A percentile compares a stretch with the other conserved stretches of the same genome.
Evolutionary conservation across 2,797 vertebrate species (phyloP).

Genomic region (Amniataba percoides): DNA sequence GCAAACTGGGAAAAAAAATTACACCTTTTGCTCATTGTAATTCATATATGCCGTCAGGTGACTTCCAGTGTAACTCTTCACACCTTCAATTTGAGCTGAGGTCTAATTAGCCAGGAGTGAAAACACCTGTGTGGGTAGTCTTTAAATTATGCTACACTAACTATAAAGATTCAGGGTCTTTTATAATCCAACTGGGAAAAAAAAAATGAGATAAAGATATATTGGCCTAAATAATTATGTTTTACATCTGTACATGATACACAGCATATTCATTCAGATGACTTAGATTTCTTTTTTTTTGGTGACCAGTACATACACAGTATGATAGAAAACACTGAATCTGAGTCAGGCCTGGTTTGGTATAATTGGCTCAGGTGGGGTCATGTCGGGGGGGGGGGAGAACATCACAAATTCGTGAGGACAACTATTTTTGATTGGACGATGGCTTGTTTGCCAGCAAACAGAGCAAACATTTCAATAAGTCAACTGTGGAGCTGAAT

Average conservation of each 20-base stretch:
- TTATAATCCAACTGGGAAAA: no score
- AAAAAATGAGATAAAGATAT: no score
- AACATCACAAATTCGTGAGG: no score
- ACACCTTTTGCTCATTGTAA: no score
- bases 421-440: background rate
- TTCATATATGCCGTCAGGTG: no score
- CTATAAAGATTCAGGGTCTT: no score
- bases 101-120: background rate
- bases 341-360: background rate
- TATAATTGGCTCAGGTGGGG: background rate
- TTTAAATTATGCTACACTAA: no score
- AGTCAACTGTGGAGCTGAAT: background rate
- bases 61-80: no score
- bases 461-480: background rate
- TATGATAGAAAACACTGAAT: no score
- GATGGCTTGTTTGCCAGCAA: background rate
- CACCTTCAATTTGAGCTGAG: background rate
- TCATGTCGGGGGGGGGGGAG: background rate
- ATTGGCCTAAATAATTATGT: no score
- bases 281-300: background rate
- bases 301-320: background rate
- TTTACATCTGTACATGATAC: no score
- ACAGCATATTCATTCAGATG: background rate
- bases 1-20: background rate
- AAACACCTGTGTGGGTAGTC: no score